Conservation (phyloP, 1,140 invertebrate species). For the Lineus longissimus region DNA sequence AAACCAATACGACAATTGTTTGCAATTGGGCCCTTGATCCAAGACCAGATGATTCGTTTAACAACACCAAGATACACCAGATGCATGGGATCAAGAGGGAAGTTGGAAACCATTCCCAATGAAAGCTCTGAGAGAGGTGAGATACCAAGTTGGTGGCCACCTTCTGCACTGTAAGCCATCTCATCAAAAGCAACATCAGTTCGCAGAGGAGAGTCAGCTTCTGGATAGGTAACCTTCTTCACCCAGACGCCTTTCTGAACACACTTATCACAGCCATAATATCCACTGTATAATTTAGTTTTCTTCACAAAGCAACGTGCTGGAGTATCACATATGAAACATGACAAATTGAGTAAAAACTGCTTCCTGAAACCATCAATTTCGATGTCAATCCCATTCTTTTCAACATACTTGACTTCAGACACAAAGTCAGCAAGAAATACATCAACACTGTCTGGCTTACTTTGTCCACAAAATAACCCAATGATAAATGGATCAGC, state of each 20-base stretch:
- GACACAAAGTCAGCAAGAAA: conserved; percentile 12
- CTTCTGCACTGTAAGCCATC: conserved; percentile 19
- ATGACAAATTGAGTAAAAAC: conserved; percentile 4
- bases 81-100: conserved; percentile 46
- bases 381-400: conserved; percentile 7
- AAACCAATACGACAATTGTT: background rate
- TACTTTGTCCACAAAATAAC: conserved; percentile 12
- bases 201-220: conserved; percentile 19
- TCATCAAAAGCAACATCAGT: conserved; percentile 35
- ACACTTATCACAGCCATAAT: conserved; percentile 16
- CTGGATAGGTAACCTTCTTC: conserved; percentile 27
- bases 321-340: conserved; percentile 21
- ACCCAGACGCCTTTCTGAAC: conserved; percentile 8
- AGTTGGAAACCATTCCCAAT: conserved; percentile 29
- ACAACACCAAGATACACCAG: conserved; percentile 38
- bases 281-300: conserved; percentile 13
- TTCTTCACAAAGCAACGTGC: conserved; percentile 15
- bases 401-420: conserved; percentile 12
- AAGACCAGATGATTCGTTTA: conserved; percentile 35
- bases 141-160: conserved; percentile 18
- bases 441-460: conserved; percentile 9
- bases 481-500: conserved; percentile 18
- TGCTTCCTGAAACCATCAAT: background rate
- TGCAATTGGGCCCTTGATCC: conserved; percentile 22
- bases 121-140: conserved; percentile 9